Evolutionary conservation across 2,113 vertebrate genomes (phyloP), one percentile per base, ranked within the genome.

Genomic region (Paramisgurnus dabryanus): DNA sequence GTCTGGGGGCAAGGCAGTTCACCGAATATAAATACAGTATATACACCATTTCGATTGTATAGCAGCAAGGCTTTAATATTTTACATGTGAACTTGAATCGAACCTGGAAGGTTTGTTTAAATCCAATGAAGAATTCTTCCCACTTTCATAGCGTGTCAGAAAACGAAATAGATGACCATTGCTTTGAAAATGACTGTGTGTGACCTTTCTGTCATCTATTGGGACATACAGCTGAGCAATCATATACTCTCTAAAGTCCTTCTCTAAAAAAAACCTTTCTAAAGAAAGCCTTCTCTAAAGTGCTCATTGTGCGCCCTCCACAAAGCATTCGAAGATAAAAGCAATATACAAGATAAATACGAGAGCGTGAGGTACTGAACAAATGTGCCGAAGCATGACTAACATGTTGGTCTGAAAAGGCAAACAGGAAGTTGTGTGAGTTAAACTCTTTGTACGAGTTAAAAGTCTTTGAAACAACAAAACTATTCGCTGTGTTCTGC

Each of bases 201-300:
- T 82, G 47, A 75, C 43, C 66, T 49, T 47, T 41, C 53, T 69
- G 41, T 27, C 53, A 82, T 64, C 53, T 79, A 78, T 75, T 71
- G 70, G 58, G 66, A 80, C 57, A 64, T 81, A 72, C 82, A 84
- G 82, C 86, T 85, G 80, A 69, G 81, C 87, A 88, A 89, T 89
- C 82, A 73, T 7, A 10, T 55, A 78, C 58, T 55, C 81, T 34
- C 27, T 34, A 34, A 34, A 34, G 27, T 34, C 27, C 27, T 34
- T 34, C 27, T 34, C 27, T 34, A 34, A 34, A 34, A 34, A 34
- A 34, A 34, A 3, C 1, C 27, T 34, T 34, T 34, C 27, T 34
- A 34, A 34, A 34, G 27, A 34, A 34, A 55, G 63, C 57, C 73
- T 83, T 84, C 72, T 84, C 69, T 84, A 82, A 55, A 83, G 68